A percentile compares a stretch with the other conserved stretches of the same genome.
phyloP scores from a whole-genome alignment of 30 jellyfish, hydroid and myxozoan species.

The Aurelia aurita complex sp. Pacific region DNA sequence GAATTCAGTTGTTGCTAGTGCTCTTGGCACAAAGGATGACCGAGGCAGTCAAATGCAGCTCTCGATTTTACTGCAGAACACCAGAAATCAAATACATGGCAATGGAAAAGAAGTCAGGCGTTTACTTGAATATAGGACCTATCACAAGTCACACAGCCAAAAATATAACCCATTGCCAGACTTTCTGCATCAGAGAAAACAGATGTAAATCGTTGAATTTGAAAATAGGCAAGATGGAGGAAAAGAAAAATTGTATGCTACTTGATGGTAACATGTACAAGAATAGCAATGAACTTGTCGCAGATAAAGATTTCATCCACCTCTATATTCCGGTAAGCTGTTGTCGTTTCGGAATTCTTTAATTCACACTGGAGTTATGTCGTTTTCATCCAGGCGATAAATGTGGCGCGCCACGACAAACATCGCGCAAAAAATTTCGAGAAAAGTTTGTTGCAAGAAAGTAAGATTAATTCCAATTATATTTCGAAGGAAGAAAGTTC shows the following conservation, averaged over 20 bases:
- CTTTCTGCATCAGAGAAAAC: slow-evolving; percentile 16
- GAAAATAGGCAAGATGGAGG: not conserved
- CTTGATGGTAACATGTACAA: slow-evolving; percentile 20
- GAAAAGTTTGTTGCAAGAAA: no score
- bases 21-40: not conserved
- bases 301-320: slow-evolving; percentile 7
- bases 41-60: slow-evolving; percentile 16
- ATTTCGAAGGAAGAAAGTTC: no score
- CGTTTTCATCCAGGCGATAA: no score
- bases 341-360: no score
- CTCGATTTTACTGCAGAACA: slow-evolving; percentile 44
- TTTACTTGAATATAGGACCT: slow-evolving; percentile 19
- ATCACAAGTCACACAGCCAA: slow-evolving; percentile 3
- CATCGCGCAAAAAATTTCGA: no score
- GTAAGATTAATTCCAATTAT: no score
- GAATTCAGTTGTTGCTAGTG: no score
- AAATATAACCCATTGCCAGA: slow-evolving; percentile 23
- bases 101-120: slow-evolving; percentile 4
- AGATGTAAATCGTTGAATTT: slow-evolving; percentile 38
- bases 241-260: not conserved
- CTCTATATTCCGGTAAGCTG: slow-evolving; percentile 43
- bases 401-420: no score
- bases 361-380: no score
- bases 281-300: not conserved
- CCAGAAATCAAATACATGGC: slow-evolving; percentile 27